phyloP scores from a whole-genome alignment of 2,113 vertebrate species.

The Cyanoramphus novaezelandiae region DNA sequence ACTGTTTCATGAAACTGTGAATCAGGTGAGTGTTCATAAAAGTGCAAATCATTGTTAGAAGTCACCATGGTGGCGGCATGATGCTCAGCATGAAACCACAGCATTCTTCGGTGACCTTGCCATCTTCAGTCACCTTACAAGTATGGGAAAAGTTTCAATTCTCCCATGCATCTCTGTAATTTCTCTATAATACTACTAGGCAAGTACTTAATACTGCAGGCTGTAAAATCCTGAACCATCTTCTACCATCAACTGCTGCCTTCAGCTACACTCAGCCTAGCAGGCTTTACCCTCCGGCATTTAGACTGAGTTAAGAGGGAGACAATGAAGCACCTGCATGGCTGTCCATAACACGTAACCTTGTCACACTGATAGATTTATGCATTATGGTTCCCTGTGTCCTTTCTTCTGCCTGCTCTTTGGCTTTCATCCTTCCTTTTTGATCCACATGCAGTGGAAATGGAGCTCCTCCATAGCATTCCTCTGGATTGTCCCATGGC shows the following conservation, averaged over 20 bases:
- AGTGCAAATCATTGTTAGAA: neutral
- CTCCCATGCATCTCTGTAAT: neutral
- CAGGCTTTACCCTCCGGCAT: neutral
- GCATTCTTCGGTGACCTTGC: neutral
- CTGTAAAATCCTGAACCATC: neutral
- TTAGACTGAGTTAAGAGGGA: neutral
- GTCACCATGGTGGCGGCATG: neutral
- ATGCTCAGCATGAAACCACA: neutral
- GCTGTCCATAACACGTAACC: fast-evolving
- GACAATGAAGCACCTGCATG: neutral
- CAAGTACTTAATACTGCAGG: neutral
- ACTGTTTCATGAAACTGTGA: neutral
- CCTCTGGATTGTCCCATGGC: neutral
- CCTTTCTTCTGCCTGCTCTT: neutral
- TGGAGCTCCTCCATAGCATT: neutral
- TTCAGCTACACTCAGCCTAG: neutral
- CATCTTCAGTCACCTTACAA: neutral
- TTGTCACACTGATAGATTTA: neutral
- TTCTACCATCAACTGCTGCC: neutral
- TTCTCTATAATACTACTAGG: neutral
- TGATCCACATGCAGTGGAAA: neutral
- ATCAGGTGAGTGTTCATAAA: neutral
- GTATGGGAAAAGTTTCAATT: neutral
- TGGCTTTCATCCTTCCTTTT: neutral
- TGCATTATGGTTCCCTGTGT: neutral